Percentiles rank a stretch among this genome's conserved stretches.
These are phyloP conservation scores for Helarctos malayanus DNA, from an alignment of 2,797 vertebrate species.

Conservation along the genomic window DNA sequence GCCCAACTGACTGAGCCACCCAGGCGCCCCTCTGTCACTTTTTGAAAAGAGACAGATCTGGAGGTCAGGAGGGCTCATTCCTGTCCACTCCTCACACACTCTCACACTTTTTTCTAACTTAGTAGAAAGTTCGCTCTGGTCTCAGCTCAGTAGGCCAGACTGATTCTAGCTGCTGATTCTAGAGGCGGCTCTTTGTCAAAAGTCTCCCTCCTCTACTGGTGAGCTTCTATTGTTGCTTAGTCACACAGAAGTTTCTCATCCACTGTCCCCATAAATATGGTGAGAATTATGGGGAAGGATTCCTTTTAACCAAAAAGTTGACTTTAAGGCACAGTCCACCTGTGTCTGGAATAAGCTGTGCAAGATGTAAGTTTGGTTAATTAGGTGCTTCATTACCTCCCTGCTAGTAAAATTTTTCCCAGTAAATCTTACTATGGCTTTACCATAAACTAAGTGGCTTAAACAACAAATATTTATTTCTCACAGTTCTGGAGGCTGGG, in stretches of 20 bases:
- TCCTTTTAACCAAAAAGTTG: neutral
- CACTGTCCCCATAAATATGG: neutral
- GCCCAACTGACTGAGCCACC: neutral
- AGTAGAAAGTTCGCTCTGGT: neutral
- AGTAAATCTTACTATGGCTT: neutral
- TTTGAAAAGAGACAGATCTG: neutral
- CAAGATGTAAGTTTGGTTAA: neutral
- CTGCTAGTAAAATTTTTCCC: neutral
- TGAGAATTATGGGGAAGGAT: neutral
- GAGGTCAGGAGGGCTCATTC: neutral
- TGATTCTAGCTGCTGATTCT: neutral
- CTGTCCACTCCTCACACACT: neutral
- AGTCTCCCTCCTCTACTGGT: neutral
- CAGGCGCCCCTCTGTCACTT: neutral
- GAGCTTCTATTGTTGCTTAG: neutral
- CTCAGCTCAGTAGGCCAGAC: neutral
- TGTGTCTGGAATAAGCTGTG: neutral
- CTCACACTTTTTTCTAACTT: neutral
- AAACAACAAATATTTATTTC: neutral
- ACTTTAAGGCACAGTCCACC: neutral
- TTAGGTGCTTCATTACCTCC: neutral
- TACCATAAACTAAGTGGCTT: neutral
- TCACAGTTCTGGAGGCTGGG: neutral
- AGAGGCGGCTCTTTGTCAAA: neutral
- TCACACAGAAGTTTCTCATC: neutral